phyloP scores from a whole-genome alignment of 2,113 vertebrate genomes.

The Mesoclemmys tuberculata region DNA sequence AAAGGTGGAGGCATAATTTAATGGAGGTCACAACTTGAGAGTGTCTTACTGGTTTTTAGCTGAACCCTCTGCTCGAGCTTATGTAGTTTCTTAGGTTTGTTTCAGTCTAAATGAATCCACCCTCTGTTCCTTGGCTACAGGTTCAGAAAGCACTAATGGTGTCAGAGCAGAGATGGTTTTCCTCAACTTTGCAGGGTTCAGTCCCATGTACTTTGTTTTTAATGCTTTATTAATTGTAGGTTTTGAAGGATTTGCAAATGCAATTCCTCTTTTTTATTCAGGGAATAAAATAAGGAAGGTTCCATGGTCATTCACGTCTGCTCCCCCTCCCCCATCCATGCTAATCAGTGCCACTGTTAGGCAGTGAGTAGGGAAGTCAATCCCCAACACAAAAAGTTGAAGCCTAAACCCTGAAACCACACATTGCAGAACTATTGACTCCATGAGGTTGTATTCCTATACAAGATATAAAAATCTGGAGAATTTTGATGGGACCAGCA shows the following conservation, averaged over 20 bases:
- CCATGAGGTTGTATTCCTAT: neutral
- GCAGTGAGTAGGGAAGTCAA: neutral
- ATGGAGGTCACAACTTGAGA: neutral
- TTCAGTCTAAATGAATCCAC: neutral
- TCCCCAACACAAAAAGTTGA: neutral
- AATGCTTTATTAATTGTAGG: neutral
- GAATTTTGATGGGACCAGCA: neutral
- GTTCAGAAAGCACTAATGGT: neutral
- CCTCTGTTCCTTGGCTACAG: neutral
- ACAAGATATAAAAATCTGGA: neutral
- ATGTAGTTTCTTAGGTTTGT: neutral
- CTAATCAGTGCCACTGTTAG: neutral
- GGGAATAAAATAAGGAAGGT: too few relatives aligned
- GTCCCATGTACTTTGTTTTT: neutral
- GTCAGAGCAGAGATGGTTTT: neutral
- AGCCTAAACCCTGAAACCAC: neutral
- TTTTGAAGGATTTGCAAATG: neutral
- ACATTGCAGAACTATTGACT: neutral
- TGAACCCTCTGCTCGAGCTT: neutral
- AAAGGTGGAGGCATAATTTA: neutral
- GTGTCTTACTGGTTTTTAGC: neutral
- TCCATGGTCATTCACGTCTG: neutral
- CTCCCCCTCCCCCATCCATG: neutral
- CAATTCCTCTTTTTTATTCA: neutral
- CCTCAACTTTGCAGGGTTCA: neutral